Base-by-base conservation (phyloP, 2,797 vertebrate species). In the Sebastes diaconus region DNA sequence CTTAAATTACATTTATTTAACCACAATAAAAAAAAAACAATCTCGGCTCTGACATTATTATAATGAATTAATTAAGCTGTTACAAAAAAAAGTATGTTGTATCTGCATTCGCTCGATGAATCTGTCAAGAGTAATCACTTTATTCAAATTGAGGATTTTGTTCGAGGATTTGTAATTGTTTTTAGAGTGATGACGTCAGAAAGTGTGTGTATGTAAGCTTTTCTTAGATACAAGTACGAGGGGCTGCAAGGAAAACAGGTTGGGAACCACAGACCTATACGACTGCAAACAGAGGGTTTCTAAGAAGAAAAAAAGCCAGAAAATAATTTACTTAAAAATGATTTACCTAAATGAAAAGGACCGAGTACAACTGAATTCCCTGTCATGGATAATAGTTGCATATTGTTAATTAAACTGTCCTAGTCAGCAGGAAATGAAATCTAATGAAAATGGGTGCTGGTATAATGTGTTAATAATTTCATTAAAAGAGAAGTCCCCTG, bases 391-490 rank as follows among this genome's bases (percentile, higher is more conserved):
- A 74, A 86, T 76, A 74, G 75, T 29, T 22, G 32, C 34, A 75
- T n/a, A 68, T 59, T 75, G 50, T 84, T 68, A 74, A 77, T 80
- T 55, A 55, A 84, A 84, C 81, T 46, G 36, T 68, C 29, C 8
- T 58, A 66, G 76, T 87, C 32, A 75, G 24, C 70, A 77, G 46
- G 58, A 89, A 88, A 84, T 85, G 0, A 66, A 87, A 83, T 72
- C 8, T 29, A 78, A 80, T 84, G 24, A 71, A 84, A 83, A 72
- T 13, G 27, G n/a, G 14, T 57, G 64, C 50, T 74, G 54, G 36
- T 52, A 70, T 84, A 50, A 72, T 79, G 20, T 55, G 70, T 63
- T 86, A 71, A 73, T 79, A 69, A 83, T 84, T 78, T 74, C 3
- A 86, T 88, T 85, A 83, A 71, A 80, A 73, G 68, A 59, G n/a